These are phyloP conservation scores for Archaeoteleia sp. DNA, from an alignment of 2,888 invertebrate genomes.

Conservation along the genomic window DNA sequence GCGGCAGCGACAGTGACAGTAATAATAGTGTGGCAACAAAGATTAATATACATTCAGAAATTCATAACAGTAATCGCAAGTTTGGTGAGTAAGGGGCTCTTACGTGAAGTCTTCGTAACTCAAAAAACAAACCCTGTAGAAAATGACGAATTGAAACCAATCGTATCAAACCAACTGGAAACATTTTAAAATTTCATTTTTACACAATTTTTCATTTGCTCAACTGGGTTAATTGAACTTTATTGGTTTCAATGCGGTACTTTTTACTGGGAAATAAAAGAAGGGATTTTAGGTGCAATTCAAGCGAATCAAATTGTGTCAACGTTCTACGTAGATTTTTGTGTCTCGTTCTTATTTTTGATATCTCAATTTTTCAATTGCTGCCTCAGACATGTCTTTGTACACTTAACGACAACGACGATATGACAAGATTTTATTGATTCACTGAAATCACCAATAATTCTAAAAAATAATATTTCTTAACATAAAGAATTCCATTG, in stretches of 20 bases:
- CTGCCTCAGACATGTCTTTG: too few species aligned
- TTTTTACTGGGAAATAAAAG: constrained; percentile 41
- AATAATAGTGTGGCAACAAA: constrained; percentile 42
- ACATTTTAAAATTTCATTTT: constrained; percentile 11
- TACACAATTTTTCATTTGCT: not conserved
- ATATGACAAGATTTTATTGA: too few species aligned
- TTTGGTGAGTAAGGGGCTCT: constrained; percentile 34
- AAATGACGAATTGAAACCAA: constrained; percentile 28
- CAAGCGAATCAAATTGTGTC: constrained; percentile 50
- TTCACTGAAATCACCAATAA: too few species aligned
- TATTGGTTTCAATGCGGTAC: constrained; percentile 24
- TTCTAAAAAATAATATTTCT: too few species aligned
- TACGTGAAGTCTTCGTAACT: constrained; percentile 38
- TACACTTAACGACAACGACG: not conserved
- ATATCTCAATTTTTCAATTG: not conserved
- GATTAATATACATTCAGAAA: constrained; percentile 41
- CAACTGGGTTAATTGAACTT: not conserved
- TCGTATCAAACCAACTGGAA: too few species aligned
- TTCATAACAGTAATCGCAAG: constrained; percentile 41
- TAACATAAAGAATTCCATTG: too few species aligned
- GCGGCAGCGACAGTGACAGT: constrained; percentile 46
- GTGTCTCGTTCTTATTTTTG: constrained; percentile 8
- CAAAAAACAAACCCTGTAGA: constrained; percentile 30
- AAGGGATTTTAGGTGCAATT: constrained; percentile 41
- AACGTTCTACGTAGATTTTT: constrained; percentile 39